Conservation (phyloP, 2,797 vertebrate genomes). For the Typhlichthys subterraneus region DNA sequence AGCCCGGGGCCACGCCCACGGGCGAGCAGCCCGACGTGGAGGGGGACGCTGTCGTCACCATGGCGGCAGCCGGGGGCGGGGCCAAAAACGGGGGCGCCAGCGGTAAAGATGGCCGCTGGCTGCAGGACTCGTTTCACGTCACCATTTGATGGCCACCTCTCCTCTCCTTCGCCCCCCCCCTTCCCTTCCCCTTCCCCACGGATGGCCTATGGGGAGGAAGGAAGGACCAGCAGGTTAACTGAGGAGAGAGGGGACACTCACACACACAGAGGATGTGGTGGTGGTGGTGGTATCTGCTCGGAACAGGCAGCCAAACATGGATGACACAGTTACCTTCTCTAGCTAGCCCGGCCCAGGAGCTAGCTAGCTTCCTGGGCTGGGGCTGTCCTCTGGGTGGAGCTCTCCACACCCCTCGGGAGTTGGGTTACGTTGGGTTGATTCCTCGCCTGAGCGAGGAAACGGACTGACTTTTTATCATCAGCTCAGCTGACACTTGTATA, state of each 20-base stretch:
- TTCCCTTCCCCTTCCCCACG: too few relatives aligned
- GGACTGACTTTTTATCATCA: conserved; percentile 38
- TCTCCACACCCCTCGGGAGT: neutral
- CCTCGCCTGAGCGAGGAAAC: conserved; percentile 49
- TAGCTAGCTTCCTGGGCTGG: too few relatives aligned
- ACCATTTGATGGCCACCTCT: conserved; percentile 67
- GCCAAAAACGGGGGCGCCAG: conserved; percentile 43
- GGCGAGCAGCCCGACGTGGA: conserved; percentile 74
- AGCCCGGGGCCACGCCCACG: conserved; percentile 75
- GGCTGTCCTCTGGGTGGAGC: neutral
- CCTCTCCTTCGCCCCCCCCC: neutral
- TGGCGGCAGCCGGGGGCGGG: conserved; percentile 7
- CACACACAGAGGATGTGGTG: neutral
- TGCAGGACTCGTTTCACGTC: conserved; percentile 77
- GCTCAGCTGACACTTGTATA: conserved; percentile 50
- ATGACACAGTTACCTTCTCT: neutral
- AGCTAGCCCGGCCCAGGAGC: too few relatives aligned
- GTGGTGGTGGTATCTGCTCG: neutral
- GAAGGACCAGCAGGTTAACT: neutral
- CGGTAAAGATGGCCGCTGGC: conserved; percentile 77
- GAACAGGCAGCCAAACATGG: neutral
- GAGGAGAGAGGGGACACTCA: neutral
- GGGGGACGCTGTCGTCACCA: conserved; percentile 22
- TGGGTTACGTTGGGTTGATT: conserved; percentile 25
- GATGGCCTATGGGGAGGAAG: too few relatives aligned